A percentile compares a stretch with the other conserved stretches of the same genome.
phyloP scores from a whole-genome alignment of 30 jellyfish, hydroid and myxozoan species.

The Catostylus mosaicus region DNA sequence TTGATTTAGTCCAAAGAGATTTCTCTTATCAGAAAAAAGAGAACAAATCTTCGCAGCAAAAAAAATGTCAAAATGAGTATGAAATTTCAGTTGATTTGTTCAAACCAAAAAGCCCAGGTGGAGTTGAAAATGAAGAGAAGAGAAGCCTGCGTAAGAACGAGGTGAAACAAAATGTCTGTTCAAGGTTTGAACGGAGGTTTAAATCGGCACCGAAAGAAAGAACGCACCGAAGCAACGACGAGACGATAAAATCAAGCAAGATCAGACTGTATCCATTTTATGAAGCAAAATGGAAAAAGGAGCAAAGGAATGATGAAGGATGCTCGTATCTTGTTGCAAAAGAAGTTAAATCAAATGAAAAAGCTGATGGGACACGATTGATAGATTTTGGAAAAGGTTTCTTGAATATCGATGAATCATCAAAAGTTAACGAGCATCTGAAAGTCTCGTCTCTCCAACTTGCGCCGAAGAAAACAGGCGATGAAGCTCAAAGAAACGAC shows the following conservation, averaged over 20 bases:
- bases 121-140: neutral
- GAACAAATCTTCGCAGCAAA: neutral
- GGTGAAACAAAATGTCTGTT: constrained; percentile 24
- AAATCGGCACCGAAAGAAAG: constrained; percentile 43
- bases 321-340: neutral
- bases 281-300: constrained; percentile 48
- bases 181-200: constrained; percentile 41
- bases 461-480: neutral
- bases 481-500: neutral
- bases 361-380: neutral
- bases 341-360: neutral
- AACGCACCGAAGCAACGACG: constrained; percentile 29
- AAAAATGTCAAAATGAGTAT: constrained; percentile 4
- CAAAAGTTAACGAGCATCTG: constrained; percentile 6
- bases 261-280: constrained; percentile 53
- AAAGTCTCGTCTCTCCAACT: constrained; percentile 38
- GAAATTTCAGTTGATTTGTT: constrained; percentile 42
- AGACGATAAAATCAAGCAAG: constrained; percentile 24
- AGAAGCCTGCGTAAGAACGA: neutral
- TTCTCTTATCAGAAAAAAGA: neutral
- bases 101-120: neutral
- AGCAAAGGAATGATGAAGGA: neutral
- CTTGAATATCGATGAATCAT: neutral
- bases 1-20: constrained; percentile 43
- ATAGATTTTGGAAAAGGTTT: neutral